Percentiles rank a stretch among this genome's conserved stretches.
These are phyloP conservation scores for Holothuria glaberrima DNA, from an alignment of 35 echinoderm and acorn worm species.

Conservation along the genomic window DNA sequence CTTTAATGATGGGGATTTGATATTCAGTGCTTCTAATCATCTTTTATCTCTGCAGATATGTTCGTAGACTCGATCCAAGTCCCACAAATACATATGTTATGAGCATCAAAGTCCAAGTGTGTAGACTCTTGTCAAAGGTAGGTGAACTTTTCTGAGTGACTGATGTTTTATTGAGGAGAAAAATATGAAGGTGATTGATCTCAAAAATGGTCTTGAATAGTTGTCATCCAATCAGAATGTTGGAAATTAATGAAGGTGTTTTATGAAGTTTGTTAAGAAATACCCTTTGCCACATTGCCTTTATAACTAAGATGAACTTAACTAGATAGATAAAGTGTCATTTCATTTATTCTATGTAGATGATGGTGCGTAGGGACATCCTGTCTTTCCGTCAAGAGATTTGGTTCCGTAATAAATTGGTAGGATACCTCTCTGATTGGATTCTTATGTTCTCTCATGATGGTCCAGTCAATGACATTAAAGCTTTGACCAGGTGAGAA, in stretches of 20 bases:
- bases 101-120: conserved; percentile 88
- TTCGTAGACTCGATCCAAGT: conserved; percentile 74
- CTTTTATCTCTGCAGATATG: conserved; percentile 66
- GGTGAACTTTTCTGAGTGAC: neutral
- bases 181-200: no score
- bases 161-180: no score
- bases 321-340: no score
- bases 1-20: neutral
- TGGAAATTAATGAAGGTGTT: no score
- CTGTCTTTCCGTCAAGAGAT: conserved; percentile 92
- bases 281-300: no score
- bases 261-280: no score
- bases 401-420: conserved; percentile 86
- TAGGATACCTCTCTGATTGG: conserved; percentile 92
- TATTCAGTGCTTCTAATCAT: neutral
- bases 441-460: conserved; percentile 71
- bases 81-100: conserved; percentile 71
- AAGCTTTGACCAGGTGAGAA: conserved; percentile 57
- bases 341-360: conserved; percentile 42
- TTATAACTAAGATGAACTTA: no score
- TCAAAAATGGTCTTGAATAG: no score
- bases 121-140: conserved; percentile 87
- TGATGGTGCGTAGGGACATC: conserved; percentile 84
- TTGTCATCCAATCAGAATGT: no score
- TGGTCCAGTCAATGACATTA: conserved; percentile 66